Evolutionary conservation across 2,797 vertebrate species (phyloP).

Genomic region (Threskiornis aethiopicus): DNA sequence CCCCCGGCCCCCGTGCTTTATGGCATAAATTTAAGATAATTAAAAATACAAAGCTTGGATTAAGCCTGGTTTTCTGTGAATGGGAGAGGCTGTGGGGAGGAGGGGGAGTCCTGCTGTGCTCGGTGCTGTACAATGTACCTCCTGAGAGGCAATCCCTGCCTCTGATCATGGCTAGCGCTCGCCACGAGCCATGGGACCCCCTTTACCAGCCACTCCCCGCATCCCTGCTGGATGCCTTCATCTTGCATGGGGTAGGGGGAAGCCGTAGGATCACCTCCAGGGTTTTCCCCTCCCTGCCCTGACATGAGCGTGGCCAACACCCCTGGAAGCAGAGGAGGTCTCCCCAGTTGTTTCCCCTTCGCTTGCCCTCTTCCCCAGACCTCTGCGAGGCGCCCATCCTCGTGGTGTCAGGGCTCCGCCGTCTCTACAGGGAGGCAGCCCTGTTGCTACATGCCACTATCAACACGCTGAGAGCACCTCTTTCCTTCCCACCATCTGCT

Average conservation of each 20-base stretch:
- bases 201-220: neutral
- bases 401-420: neutral
- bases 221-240: neutral
- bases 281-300: neutral
- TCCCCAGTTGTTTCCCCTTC: neutral
- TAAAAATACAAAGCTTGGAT: conserved; percentile 41
- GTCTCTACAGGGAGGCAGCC: neutral
- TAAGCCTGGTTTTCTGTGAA: conserved; percentile 22
- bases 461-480: neutral
- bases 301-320: neutral
- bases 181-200: neutral
- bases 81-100: neutral
- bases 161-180: neutral
- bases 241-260: neutral
- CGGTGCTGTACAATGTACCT: neutral
- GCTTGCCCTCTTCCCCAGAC: too few species aligned
- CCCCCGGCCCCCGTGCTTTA: neutral
- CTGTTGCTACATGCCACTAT: neutral
- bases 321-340: neutral
- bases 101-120: neutral
- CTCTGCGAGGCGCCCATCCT: neutral
- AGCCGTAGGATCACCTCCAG: neutral
- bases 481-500: neutral
- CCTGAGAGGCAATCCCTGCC: neutral
- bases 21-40: conserved; percentile 25